Base-by-base conservation (phyloP, 2,797 vertebrate genomes). In the Syngnathus acus region DNA sequence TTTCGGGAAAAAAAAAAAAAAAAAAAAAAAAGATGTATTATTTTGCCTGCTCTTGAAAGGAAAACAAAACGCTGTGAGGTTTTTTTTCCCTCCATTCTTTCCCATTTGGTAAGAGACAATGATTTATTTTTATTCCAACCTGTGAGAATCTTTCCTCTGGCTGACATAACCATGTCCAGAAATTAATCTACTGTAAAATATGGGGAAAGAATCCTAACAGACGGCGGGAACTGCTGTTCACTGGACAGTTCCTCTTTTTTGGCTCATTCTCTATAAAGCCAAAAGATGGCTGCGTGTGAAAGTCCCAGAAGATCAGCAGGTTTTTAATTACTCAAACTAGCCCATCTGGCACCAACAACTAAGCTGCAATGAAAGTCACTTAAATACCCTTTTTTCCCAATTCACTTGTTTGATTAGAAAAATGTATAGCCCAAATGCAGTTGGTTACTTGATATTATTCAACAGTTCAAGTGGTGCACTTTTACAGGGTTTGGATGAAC, bases 241-340 rank as follows among this genome's bases (percentile, higher is more conserved):
- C 55, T 57, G 55, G 55, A 17, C 55, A 37, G 26, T 17, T 37
- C 6, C 32, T 37, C 26, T 57, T 57, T 54, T 54, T 57, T 57
- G 32, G 26, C 55, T 57, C 14, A 57, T 37, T 57, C 16, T 37
- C 26, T 14, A 7, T 37, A 37, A 57, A 57, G 5, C 55, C 14
- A 57, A 57, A 57, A 57, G 54, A 57, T 55, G 54, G 13, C 37
- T 57, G 13, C 13, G 55, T 57, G 55, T 57, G 55, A 57, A 57
- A 37, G 55, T 37, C 55, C 26, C 55, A 37, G 55, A 37, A 38
- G 55, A 57, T 57, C 14, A 37, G 55, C 55, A 57, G 55, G 55
- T 57, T 37, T 57, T 57, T 57, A 38, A 57, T 57, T 57, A 57
- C 55, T 57, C 14, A 32, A 57, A 57, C 14, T 37, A 57, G 55